phyloP scores from a whole-genome alignment of 2,888 invertebrate species.

The Aspidiotus destructor region DNA sequence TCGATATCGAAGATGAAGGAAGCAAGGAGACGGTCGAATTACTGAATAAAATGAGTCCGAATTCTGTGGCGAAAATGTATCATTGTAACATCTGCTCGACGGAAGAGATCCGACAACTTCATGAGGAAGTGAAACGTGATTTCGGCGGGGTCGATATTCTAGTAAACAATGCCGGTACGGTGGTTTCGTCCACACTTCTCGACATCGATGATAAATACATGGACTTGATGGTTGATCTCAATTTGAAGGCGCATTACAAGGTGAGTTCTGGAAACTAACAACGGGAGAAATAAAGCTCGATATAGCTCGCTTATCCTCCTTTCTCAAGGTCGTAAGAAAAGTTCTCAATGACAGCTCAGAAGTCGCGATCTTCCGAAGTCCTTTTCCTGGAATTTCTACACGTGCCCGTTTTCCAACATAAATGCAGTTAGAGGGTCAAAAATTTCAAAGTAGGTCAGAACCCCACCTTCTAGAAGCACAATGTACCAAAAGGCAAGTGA shows the following conservation, averaged over 20 bases:
- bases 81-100: slow-evolving; percentile 38
- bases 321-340: too few relatives aligned
- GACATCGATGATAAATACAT: slow-evolving; percentile 43
- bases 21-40: slow-evolving; percentile 37
- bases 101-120: slow-evolving; percentile 13
- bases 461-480: too few relatives aligned
- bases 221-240: slow-evolving; percentile 44
- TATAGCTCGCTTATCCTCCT: too few relatives aligned
- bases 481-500: too few relatives aligned
- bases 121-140: slow-evolving; percentile 41
- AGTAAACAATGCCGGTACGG: slow-evolving; percentile 45
- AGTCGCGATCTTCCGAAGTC: too few relatives aligned
- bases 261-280: slow-evolving; percentile 38
- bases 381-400: too few relatives aligned
- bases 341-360: too few relatives aligned
- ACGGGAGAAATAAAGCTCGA: too few relatives aligned
- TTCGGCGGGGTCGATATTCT: slow-evolving; percentile 45
- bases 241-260: slow-evolving; percentile 45
- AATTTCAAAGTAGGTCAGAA: too few relatives aligned
- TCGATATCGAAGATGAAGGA: slow-evolving; percentile 37
- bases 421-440: too few relatives aligned
- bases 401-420: too few relatives aligned
- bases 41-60: slow-evolving; percentile 38
- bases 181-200: slow-evolving; percentile 42
- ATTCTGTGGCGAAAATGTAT: slow-evolving; percentile 42